A percentile compares a stretch with the other conserved stretches of the same genome.
Conservation (phyloP, 2,888 invertebrate species). For the Drosophila kanekoi region DNA sequence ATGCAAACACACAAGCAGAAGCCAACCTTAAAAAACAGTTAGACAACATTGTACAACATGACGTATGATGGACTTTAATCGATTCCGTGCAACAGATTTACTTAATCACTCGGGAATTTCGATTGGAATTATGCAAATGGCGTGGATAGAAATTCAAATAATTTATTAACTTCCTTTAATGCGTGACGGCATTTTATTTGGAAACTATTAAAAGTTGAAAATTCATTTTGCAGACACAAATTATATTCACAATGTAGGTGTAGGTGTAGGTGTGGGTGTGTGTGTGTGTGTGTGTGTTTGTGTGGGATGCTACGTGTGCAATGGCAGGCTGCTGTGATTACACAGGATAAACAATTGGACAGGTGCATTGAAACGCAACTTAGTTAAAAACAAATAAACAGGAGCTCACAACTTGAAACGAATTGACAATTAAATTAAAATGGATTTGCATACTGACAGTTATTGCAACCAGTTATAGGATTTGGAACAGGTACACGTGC, state of each 20-base stretch:
- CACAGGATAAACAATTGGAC: constrained; percentile 30
- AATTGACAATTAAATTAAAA: constrained; percentile 32
- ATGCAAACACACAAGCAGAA: neutral
- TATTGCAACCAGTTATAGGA: neutral
- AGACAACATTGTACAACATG: constrained; percentile 2
- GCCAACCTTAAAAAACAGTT: neutral
- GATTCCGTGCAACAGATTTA: neutral
- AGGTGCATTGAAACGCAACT: constrained; percentile 12
- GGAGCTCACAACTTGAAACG: constrained; percentile 11
- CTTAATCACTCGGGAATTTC: constrained; percentile 7
- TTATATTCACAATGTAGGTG: neutral
- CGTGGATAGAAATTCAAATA: neutral
- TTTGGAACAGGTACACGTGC: constrained; percentile 25
- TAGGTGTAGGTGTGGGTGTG: neutral
- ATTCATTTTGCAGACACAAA: constrained; percentile 5
- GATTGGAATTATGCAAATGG: constrained; percentile 31
- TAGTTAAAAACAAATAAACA: constrained; percentile 36
- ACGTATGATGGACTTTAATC: neutral
- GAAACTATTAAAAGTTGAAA: constrained; percentile 5
- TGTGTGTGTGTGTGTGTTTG: constrained; percentile 1
- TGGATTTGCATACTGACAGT: constrained; percentile 16
- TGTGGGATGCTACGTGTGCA: constrained; percentile 23
- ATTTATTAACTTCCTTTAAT: neutral
- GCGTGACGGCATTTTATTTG: constrained; percentile 4
- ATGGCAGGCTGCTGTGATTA: constrained; percentile 30